Evolutionary conservation across 2,113 vertebrate genomes (phyloP).

Genomic region (Malurus elegans): DNA sequence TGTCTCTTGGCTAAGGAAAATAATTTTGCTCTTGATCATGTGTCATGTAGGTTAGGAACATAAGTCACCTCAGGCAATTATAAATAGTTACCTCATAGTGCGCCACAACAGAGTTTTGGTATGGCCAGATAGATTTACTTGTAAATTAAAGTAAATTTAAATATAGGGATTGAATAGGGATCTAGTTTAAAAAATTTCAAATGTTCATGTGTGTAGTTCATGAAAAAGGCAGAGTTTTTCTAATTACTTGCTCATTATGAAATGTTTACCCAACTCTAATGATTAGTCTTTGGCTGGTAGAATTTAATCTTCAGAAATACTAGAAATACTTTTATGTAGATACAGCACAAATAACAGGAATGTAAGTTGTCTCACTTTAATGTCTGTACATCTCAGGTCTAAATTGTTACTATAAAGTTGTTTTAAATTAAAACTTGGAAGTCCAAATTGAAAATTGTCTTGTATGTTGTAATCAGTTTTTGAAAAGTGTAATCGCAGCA

Average conservation of each 20-base stretch:
- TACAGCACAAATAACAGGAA: not conserved
- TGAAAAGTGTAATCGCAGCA: constrained; percentile 25
- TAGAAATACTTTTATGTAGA: not conserved
- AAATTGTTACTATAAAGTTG: constrained; percentile 2
- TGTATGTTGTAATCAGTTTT: constrained; percentile 36
- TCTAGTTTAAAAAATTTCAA: not conserved
- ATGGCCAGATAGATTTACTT: not conserved
- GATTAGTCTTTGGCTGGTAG: not conserved
- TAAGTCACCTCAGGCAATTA: not conserved
- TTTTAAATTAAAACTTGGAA: constrained; percentile 51
- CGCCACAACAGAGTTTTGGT: not conserved
- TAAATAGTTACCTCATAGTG: not conserved
- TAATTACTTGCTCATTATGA: not conserved
- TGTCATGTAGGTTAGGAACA: not conserved
- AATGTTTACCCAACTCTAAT: not conserved
- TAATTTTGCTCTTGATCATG: not conserved
- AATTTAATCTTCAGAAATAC: constrained; percentile 23
- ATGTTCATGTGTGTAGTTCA: not conserved
- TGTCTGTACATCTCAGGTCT: not conserved
- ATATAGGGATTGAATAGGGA: not conserved
- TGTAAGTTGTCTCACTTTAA: not conserved
- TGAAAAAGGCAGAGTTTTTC: not conserved
- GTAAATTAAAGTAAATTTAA: not conserved
- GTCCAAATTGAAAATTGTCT: constrained; percentile 25
- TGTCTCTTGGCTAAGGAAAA: not conserved